Evolutionary conservation across 2,113 vertebrate species (phyloP).

Genomic region (Campylorhamphus procurvoides): DNA sequence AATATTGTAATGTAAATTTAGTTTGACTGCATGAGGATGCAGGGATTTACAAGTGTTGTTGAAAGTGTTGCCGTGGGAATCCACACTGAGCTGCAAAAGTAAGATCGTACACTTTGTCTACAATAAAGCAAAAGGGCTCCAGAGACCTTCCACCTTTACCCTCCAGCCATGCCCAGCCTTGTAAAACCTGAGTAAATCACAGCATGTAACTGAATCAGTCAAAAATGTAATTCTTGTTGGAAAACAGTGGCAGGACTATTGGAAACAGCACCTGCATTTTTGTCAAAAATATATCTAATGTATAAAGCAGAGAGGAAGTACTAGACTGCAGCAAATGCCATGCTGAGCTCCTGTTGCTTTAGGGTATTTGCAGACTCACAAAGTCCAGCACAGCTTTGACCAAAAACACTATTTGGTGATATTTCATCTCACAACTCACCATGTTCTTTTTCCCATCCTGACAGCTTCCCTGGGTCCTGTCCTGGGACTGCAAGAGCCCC

Average conservation of each 20-base stretch:
- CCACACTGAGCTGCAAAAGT: not conserved
- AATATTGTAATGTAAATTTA: conserved; percentile 1
- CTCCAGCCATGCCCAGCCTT: not conserved
- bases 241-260: not conserved
- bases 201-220: not conserved
- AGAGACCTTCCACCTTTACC: not conserved
- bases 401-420: not conserved
- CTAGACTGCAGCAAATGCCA: not conserved
- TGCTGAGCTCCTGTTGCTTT: not conserved
- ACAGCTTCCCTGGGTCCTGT: not conserved
- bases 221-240: not conserved
- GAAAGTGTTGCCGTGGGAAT: not conserved
- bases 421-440: not conserved
- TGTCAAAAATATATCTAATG: not conserved
- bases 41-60: not conserved
- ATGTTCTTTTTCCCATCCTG: not conserved
- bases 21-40: not conserved
- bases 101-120: not conserved
- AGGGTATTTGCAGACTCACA: not conserved
- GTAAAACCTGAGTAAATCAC: not conserved
- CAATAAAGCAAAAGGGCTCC: not conserved
- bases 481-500: not conserved
- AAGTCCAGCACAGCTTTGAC: not conserved
- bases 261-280: not conserved
- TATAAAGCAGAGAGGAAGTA: not conserved